Conservation (phyloP, 2,888 invertebrate genomes). For the Heliconius erato region DNA sequence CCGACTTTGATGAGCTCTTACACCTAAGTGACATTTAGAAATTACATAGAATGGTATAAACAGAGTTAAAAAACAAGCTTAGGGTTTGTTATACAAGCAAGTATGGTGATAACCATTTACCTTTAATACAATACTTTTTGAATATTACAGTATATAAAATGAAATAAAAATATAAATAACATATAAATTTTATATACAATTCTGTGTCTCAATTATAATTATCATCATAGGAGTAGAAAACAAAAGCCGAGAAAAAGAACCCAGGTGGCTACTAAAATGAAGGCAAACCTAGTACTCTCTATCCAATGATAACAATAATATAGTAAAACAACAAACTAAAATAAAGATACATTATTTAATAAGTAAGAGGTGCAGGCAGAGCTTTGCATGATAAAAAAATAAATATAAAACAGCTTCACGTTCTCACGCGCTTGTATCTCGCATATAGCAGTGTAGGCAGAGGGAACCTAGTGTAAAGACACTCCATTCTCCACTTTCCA, state of each 20-base stretch:
- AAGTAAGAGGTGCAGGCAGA: neutral
- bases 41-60: neutral
- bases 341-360: neutral
- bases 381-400: neutral
- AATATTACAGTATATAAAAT: neutral
- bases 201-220: constrained; percentile 2
- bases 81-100: neutral
- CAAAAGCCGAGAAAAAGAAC: too few species aligned
- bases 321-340: neutral
- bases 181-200: neutral
- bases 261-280: too few species aligned
- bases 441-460: too few species aligned
- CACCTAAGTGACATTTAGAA: neutral
- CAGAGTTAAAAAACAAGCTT: neutral
- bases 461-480: too few species aligned
- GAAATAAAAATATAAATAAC: neutral
- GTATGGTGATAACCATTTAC: neutral
- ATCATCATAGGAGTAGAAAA: neutral
- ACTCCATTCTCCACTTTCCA: too few species aligned
- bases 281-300: too few species aligned
- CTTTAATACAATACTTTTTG: neutral
- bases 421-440: too few species aligned
- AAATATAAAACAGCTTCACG: too few species aligned
- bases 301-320: neutral
- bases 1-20: constrained; percentile 14